Percentiles rank a stretch among this genome's conserved stretches.
Evolutionary conservation across 2,797 vertebrate species (phyloP).

Genomic region (Phataginus tetradactyla): DNA sequence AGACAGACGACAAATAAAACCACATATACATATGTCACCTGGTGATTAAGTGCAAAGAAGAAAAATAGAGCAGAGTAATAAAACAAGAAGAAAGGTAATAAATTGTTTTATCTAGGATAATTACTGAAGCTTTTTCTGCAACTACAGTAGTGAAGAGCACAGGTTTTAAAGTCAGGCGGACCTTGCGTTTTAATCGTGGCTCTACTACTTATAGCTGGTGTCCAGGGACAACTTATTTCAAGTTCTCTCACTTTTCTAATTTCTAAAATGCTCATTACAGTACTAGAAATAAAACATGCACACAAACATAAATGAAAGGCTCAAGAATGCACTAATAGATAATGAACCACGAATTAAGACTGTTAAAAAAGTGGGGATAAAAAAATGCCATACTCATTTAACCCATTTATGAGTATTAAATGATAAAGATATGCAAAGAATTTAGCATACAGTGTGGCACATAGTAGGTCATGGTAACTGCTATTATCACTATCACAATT

Average conservation of each 20-base stretch:
- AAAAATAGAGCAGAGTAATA: not conserved
- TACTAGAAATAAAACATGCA: not conserved
- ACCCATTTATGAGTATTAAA: not conserved
- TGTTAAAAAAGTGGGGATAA: not conserved
- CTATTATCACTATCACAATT: not conserved
- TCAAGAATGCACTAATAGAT: not conserved
- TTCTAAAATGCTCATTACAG: slow-evolving; percentile 34
- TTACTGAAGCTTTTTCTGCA: not conserved
- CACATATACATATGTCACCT: not conserved
- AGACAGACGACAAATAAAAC: not conserved
- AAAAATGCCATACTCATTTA: slow-evolving; percentile 3
- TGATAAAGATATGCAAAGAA: not conserved
- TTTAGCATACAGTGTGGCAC: not conserved
- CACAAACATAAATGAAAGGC: not conserved
- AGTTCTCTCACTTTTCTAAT: slow-evolving; percentile 9
- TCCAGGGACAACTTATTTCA: not conserved
- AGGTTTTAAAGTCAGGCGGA: not conserved
- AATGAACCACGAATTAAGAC: not conserved
- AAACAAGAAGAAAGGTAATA: not conserved
- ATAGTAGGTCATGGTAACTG: not conserved
- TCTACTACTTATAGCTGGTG: not conserved
- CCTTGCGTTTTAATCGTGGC: not conserved
- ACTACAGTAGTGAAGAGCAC: not conserved
- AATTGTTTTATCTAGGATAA: not conserved
- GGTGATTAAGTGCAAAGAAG: not conserved